Evolutionary conservation across 2,888 invertebrate species (phyloP).

Genomic region (Drosophila peninsularis): DNA sequence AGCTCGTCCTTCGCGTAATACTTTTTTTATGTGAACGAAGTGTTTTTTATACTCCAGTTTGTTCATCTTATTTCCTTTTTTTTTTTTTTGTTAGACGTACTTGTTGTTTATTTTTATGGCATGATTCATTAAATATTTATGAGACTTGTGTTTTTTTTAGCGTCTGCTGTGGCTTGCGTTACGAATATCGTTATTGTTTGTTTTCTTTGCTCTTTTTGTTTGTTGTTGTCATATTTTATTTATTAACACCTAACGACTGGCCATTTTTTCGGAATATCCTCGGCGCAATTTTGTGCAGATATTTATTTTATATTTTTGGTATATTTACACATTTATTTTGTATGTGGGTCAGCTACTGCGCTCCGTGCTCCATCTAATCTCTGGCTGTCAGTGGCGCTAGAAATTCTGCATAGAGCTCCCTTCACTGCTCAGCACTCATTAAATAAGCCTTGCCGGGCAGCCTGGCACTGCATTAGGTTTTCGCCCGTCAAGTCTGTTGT

Average conservation of each 20-base stretch:
- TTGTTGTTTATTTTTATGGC: constrained; percentile 44
- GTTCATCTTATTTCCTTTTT: neutral
- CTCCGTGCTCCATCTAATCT: constrained; percentile 35
- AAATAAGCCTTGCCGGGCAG: constrained; percentile 39
- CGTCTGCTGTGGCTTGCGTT: constrained; percentile 24
- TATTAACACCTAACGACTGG: constrained; percentile 43
- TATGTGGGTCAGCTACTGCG: constrained; percentile 8
- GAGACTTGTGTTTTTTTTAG: constrained; percentile 23
- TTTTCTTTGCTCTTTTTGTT: neutral
- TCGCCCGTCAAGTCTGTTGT: constrained; percentile 13
- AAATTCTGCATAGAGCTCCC: constrained; percentile 15
- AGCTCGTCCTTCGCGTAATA: constrained; percentile 8
- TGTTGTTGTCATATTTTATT: constrained; percentile 19
- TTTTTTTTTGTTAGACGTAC: constrained; percentile 3
- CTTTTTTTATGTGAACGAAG: constrained; percentile 1
- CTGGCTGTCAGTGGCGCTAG: constrained; percentile 40
- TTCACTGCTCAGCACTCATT: constrained; percentile 28
- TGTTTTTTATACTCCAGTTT: neutral
- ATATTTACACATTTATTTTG: constrained; percentile 6
- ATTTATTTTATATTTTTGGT: constrained; percentile 6
- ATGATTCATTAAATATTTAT: constrained; percentile 51
- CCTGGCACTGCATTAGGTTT: constrained; percentile 58
- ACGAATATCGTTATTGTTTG: constrained; percentile 27
- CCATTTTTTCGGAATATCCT: constrained; percentile 2
- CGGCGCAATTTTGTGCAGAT: neutral